These are phyloP conservation scores for Chinchilla lanigera DNA, from an alignment of 2,113 vertebrate species.

Conservation along the genomic window DNA sequence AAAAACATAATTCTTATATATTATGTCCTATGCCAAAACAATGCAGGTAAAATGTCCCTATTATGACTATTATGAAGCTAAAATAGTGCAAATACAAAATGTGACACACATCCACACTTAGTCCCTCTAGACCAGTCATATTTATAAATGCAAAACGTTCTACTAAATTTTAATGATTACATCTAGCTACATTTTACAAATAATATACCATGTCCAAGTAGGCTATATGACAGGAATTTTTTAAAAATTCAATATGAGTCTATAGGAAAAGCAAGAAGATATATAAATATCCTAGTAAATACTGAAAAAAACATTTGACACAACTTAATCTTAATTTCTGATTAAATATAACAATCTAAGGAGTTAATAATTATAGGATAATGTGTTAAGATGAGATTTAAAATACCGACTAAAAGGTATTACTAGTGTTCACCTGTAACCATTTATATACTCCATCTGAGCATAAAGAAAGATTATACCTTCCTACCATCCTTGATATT, in stretches of 20 bases:
- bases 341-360: conserved; percentile 31
- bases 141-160: conserved; percentile 34
- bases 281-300: conserved; percentile 1
- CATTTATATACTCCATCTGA: background rate
- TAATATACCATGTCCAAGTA: background rate
- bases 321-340: conserved; percentile 42
- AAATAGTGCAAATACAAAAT: background rate
- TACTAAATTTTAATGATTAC: conserved; percentile 30
- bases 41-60: background rate
- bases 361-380: background rate
- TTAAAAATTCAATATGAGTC: conserved; percentile 6
- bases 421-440: background rate
- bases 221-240: background rate
- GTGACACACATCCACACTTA: background rate
- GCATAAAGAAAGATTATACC: background rate
- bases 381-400: background rate
- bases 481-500: background rate
- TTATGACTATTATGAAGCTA: background rate
- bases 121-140: background rate
- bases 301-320: conserved; percentile 25
- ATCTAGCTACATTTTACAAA: background rate
- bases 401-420: background rate
- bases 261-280: background rate
- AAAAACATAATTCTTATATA: conserved; percentile 2
- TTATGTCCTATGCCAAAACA: background rate